Evolutionary conservation across 2,888 invertebrate species (phyloP).

Genomic region (Endotricha flammealis): DNA sequence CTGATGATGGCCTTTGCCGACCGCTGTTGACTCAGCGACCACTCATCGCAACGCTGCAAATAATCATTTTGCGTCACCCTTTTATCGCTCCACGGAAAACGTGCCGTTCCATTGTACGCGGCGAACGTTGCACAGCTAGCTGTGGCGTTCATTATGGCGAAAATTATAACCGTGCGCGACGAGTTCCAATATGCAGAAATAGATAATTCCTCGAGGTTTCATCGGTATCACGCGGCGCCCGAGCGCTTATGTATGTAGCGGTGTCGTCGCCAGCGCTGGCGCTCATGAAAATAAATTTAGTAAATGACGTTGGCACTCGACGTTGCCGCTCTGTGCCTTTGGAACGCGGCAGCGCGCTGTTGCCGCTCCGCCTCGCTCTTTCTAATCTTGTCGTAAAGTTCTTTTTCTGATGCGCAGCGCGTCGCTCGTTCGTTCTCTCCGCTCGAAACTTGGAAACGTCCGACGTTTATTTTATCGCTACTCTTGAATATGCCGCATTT

Average conservation of each 20-base stretch:
- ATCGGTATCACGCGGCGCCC: constrained; percentile 53
- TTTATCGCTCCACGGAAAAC: constrained; percentile 68
- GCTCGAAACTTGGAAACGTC: constrained; percentile 73
- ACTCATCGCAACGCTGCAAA: constrained; percentile 75
- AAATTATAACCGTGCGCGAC: constrained; percentile 45
- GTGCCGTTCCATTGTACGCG: constrained; percentile 55
- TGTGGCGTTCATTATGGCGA: constrained; percentile 33
- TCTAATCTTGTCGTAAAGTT: constrained; percentile 79
- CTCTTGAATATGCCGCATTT: constrained; percentile 65
- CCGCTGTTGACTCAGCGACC: constrained; percentile 66
- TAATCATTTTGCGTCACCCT: constrained; percentile 75
- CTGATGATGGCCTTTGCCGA: no score
- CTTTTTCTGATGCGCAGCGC: constrained; percentile 77
- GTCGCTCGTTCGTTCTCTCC: constrained; percentile 70
- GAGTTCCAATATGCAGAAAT: constrained; percentile 56
- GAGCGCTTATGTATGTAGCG: constrained; percentile 47
- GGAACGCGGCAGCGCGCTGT: constrained; percentile 74
- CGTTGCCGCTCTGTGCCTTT: constrained; percentile 68
- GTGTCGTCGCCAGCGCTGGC: constrained; percentile 71
- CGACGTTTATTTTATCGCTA: constrained; percentile 74
- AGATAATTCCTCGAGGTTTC: constrained; percentile 54
- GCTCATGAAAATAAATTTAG: constrained; percentile 78
- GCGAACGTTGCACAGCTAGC: constrained; percentile 32
- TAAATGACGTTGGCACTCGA: constrained; percentile 72
- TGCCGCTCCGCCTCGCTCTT: constrained; percentile 73